Base-by-base conservation (phyloP, 2,888 invertebrate genomes). In the Drosophila pegasa region DNA sequence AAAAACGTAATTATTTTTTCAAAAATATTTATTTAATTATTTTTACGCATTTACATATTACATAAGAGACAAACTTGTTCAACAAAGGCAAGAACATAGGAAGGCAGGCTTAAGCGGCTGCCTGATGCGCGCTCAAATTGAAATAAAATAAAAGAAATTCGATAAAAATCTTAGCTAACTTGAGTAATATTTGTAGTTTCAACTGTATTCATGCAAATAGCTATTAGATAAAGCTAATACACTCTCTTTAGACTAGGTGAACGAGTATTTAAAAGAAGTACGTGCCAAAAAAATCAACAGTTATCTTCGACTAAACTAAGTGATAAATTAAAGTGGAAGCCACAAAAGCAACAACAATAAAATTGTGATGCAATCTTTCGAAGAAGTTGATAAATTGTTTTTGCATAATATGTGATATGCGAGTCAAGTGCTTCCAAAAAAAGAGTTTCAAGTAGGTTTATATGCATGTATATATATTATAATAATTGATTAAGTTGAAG, bases 231-330 rank as follows among this genome's bases (percentile, higher is more conserved):
- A 45, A 27, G 6, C 45, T 3, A 25, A 43, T 43, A 25, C 9
- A 9, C 27, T 16, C 27, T 6, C 27, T 16, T 25, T 0, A 2
- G 9, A 27, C 3, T 2, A 6, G 2, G 0, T 7, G 27, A 29
- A 18, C 16, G 16, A 27, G 8, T 3, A 25, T 25, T 7, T 14
- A 47, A 18, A 18, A 18, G 47, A 48, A 31, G 31, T 31, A 48
- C 31, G 27, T 31, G 47, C 12, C 18, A 14, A 31, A 29, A 29
- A 47, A 31, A 48, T 20, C 10, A 18, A 25, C 37, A 38, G 14
- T 59, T 60, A 40, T 47, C 47, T 47, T 43, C n/a, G n/a, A 40
- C 10, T 27, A 60, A 16, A 31, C 18, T 8, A 20, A 41, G 27
- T 33, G 40, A 62, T 48, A 33, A 60, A 63, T 43, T 16, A 33